These are phyloP conservation scores for Microctenopoma stevenorrisi DNA, from an alignment of 2,797 vertebrate species.

Conservation along the genomic window DNA sequence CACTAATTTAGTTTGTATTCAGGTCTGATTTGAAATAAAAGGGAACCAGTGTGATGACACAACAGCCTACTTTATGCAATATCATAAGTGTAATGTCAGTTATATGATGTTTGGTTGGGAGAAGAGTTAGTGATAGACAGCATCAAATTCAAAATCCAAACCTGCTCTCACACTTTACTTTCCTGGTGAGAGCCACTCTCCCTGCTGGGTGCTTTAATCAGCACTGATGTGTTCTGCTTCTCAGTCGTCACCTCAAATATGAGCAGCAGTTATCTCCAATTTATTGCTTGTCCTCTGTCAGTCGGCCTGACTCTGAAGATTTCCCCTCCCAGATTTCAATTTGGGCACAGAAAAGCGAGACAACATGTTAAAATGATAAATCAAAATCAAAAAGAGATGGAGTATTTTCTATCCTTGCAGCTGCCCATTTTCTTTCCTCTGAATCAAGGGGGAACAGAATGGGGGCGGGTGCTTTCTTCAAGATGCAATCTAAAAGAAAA, in stretches of 20 bases:
- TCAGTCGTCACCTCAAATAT: slow-evolving; percentile 77
- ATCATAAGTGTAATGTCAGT: slow-evolving; percentile 14
- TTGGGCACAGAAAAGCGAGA: slow-evolving; percentile 58
- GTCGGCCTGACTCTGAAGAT: slow-evolving; percentile 69
- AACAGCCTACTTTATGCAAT: slow-evolving; percentile 9
- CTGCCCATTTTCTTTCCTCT: slow-evolving; percentile 58
- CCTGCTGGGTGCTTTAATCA: slow-evolving; percentile 79
- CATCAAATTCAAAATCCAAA: slow-evolving; percentile 59
- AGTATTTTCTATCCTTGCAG: slow-evolving; percentile 63
- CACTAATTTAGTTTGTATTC: neutral
- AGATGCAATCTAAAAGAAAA: slow-evolving; percentile 76
- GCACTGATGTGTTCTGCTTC: slow-evolving; percentile 73
- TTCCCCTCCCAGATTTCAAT: slow-evolving; percentile 71
- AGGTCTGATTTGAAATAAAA: slow-evolving; percentile 2
- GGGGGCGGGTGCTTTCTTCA: slow-evolving; percentile 61
- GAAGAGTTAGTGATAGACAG: slow-evolving; percentile 45
- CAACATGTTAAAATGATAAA: slow-evolving; percentile 70
- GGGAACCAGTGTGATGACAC: slow-evolving; percentile 1
- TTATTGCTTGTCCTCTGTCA: slow-evolving; percentile 79
- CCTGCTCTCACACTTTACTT: slow-evolving; percentile 57
- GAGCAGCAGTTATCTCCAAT: slow-evolving; percentile 81
- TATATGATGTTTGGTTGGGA: slow-evolving; percentile 11
- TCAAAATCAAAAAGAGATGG: slow-evolving; percentile 64
- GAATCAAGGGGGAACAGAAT: slow-evolving; percentile 55
- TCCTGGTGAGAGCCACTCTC: slow-evolving; percentile 54